Evolutionary conservation across 2,888 invertebrate genomes (phyloP).

Genomic region (Dioctria linearis): DNA sequence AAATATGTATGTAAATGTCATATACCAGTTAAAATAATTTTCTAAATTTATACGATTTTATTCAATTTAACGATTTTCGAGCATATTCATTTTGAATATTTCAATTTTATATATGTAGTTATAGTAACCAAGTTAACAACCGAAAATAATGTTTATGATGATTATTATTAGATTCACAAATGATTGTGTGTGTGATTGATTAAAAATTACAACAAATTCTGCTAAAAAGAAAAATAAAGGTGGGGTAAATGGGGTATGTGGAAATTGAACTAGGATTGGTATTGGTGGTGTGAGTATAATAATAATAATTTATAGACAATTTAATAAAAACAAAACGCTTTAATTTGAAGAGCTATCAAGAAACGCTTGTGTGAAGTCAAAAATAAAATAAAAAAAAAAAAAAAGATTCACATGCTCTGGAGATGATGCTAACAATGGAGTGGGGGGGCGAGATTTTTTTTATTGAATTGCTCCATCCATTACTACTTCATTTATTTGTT

Average conservation of each 20-base stretch:
- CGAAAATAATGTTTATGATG: background rate
- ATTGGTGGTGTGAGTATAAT: background rate
- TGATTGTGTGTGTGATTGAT: background rate
- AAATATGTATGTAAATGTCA: conserved; percentile 1
- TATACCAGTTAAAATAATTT: conserved; percentile 5
- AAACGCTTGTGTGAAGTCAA: no score
- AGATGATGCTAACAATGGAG: no score
- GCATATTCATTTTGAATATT: background rate
- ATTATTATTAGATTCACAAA: background rate
- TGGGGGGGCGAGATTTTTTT: no score
- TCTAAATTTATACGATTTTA: conserved; percentile 3
- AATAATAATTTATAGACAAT: no score
- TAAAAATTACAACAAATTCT: conserved; percentile 15
- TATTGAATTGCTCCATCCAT: no score
- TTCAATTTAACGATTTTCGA: background rate
- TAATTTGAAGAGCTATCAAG: no score
- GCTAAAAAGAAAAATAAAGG: conserved; percentile 21
- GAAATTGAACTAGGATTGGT: conserved; percentile 33
- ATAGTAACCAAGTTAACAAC: no score
- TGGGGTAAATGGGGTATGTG: conserved; percentile 5
- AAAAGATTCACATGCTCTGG: no score
- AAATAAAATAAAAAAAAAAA: no score
- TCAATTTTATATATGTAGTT: background rate
- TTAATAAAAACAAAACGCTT: no score
- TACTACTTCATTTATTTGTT: no score